phyloP scores from a whole-genome alignment of 2,888 invertebrate species.

The Torymus auratus region DNA sequence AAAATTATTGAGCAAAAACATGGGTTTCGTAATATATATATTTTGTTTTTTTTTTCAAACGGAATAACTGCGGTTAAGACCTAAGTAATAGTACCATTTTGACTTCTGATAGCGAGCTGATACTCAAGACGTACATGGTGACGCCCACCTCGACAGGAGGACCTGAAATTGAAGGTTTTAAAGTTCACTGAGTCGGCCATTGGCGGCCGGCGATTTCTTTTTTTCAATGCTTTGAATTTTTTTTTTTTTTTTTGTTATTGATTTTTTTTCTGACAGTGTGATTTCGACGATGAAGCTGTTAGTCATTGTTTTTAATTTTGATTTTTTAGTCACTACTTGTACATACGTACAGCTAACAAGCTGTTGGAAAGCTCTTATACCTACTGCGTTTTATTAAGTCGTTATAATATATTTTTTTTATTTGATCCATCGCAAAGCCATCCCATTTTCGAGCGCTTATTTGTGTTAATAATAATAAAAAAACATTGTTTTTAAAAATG shows the following conservation, averaged over 20 bases:
- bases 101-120: constrained; percentile 90
- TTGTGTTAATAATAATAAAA: background rate
- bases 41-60: constrained; percentile 31
- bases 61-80: constrained; percentile 67
- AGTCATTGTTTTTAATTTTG: constrained; percentile 23
- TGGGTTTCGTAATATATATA: constrained; percentile 16
- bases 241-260: constrained; percentile 23
- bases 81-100: constrained; percentile 84
- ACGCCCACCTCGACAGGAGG: constrained; percentile 88
- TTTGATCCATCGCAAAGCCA: constrained; percentile 46
- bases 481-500: too few relatives aligned
- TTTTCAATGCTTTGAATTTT: constrained; percentile 39
- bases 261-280: constrained; percentile 38
- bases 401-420: background rate
- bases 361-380: constrained; percentile 26
- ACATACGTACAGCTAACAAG: constrained; percentile 19
- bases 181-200: constrained; percentile 74
- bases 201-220: constrained; percentile 60
- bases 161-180: constrained; percentile 80
- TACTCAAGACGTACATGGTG: constrained; percentile 89
- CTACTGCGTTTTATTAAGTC: constrained; percentile 32
- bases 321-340: constrained; percentile 13
- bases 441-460: constrained; percentile 9
- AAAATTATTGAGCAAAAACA: constrained; percentile 17
- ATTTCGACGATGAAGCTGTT: constrained; percentile 47